A percentile compares a stretch with the other conserved stretches of the same genome.
Conservation (phyloP, 2,113 vertebrate genomes). For the Pheucticus melanocephalus region DNA sequence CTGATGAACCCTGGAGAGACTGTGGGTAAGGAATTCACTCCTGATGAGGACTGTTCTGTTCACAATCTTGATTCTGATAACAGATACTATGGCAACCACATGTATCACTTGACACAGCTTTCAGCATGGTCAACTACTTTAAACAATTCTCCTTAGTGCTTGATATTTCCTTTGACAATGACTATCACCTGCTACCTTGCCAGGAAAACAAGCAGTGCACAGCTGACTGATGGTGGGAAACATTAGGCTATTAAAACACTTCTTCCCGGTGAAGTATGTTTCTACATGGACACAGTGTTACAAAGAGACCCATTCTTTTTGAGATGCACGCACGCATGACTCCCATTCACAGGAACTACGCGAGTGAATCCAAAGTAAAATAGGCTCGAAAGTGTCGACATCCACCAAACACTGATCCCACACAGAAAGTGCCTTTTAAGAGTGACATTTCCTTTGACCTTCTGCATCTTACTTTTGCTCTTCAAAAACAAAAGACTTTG, state of each 20-base stretch:
- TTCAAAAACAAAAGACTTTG: constrained; percentile 1
- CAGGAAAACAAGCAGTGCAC: neutral
- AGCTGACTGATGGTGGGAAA: neutral
- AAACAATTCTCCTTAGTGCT: neutral
- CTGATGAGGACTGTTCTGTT: neutral
- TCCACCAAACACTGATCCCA: neutral
- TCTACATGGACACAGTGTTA: neutral
- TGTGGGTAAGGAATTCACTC: neutral
- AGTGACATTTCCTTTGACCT: neutral
- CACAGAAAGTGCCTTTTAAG: neutral
- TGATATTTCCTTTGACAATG: neutral
- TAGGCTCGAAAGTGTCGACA: neutral
- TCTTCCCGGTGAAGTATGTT: neutral
- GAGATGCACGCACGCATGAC: constrained; percentile 1
- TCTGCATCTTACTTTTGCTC: neutral
- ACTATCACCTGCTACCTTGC: neutral
- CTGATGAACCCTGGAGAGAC: neutral
- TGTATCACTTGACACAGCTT: neutral
- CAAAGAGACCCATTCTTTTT: neutral
- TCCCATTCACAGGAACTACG: neutral
- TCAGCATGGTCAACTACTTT: neutral
- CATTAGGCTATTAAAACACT: neutral
- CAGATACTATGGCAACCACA: neutral
- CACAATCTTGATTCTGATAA: constrained; percentile 2
- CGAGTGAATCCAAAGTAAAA: constrained; percentile 1